A percentile compares a stretch with the other conserved stretches of the same genome.
These are phyloP conservation scores for Eolophus roseicapilla DNA, from an alignment of 2,113 vertebrate genomes.

Conservation along the genomic window DNA sequence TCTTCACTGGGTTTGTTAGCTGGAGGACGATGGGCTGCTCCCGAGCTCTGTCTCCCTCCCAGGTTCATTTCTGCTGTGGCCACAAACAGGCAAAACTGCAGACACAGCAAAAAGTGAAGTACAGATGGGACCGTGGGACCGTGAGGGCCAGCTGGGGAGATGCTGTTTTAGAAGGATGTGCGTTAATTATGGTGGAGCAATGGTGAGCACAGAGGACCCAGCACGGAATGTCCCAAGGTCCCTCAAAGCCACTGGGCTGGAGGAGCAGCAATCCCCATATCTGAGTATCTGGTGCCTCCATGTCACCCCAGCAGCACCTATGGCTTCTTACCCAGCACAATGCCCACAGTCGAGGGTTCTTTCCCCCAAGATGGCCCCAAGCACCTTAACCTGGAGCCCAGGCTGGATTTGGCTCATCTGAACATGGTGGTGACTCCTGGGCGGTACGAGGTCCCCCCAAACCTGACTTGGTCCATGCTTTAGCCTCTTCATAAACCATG, in stretches of 20 bases:
- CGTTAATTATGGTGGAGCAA: fast-evolving
- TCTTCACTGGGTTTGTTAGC: not conserved
- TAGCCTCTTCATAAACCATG: not conserved
- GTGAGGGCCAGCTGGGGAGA: fast-evolving
- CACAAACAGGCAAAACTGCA: not conserved
- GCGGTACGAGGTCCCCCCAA: not conserved
- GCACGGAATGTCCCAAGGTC: not conserved
- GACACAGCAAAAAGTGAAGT: not conserved
- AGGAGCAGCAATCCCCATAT: not conserved
- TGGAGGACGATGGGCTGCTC: not conserved
- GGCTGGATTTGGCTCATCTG: not conserved
- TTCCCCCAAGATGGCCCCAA: not conserved
- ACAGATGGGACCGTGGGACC: fast-evolving
- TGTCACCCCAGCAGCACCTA: not conserved
- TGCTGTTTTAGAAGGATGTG: not conserved
- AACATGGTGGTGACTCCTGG: not conserved
- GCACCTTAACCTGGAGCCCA: not conserved
- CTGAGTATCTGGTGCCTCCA: not conserved
- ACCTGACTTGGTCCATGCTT: not conserved
- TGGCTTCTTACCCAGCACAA: fast-evolving
- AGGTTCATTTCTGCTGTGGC: not conserved
- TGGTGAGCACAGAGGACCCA: not conserved
- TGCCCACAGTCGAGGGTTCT: not conserved
- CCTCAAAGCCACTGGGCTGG: not conserved
- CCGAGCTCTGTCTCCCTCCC: not conserved